These are phyloP conservation scores for Opisthocomus hoazin DNA, from an alignment of 2,113 vertebrate species.

Conservation along the genomic window DNA sequence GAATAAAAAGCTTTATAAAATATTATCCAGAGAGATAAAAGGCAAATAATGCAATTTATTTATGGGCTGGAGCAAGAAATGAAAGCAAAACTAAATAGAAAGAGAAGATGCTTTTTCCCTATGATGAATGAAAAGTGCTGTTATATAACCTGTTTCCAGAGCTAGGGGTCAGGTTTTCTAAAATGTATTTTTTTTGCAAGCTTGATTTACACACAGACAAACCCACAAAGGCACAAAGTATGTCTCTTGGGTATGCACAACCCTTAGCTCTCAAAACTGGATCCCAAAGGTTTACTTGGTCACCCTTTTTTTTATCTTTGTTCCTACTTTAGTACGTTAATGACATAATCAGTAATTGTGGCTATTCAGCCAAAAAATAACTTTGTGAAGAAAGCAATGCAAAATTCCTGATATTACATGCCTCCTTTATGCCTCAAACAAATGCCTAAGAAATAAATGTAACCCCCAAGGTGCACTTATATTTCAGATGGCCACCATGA, in stretches of 20 bases:
- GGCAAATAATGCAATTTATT: constrained; percentile 45
- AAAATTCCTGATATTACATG: background rate
- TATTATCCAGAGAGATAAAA: constrained; percentile 16
- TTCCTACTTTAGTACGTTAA: background rate
- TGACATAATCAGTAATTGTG: rapidly evolving
- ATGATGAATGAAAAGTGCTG: constrained; percentile 39
- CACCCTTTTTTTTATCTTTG: rapidly evolving
- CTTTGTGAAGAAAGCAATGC: background rate
- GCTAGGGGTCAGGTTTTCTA: background rate
- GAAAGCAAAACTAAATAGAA: constrained; percentile 30
- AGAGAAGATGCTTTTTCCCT: background rate
- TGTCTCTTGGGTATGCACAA: background rate
- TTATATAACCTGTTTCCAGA: constrained; percentile 34
- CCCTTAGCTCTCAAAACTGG: background rate
- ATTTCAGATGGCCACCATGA: background rate
- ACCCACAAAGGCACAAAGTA: background rate
- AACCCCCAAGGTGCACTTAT: background rate
- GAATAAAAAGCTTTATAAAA: constrained; percentile 23
- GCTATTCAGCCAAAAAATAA: background rate
- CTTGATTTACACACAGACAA: background rate
- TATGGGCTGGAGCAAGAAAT: constrained; percentile 8
- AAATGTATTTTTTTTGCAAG: background rate
- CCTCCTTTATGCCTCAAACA: background rate
- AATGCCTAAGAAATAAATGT: background rate
- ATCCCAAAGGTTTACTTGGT: background rate